These are phyloP conservation scores for Toxonevra muliebris DNA, from an alignment of 2,888 invertebrate genomes.

Conservation along the genomic window DNA sequence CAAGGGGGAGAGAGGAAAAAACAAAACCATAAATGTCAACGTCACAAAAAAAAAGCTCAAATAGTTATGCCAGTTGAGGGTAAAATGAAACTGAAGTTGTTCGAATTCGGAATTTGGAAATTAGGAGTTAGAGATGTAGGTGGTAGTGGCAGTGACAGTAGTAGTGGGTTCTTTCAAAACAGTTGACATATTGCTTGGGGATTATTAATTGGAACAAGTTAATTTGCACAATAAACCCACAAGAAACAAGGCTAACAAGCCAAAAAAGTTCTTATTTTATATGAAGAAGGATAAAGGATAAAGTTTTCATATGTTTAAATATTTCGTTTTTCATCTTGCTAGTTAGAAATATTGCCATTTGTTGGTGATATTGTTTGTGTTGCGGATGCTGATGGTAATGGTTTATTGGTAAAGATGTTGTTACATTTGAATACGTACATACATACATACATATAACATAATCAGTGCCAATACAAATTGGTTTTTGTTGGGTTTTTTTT, in stretches of 20 bases:
- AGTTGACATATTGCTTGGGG: slow-evolving; percentile 62
- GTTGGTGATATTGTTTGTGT: slow-evolving; percentile 5
- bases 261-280: slow-evolving; percentile 40
- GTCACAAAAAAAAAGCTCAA: slow-evolving; percentile 53
- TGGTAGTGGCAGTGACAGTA: too few species aligned
- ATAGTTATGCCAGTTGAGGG: slow-evolving; percentile 50
- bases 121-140: background rate
- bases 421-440: slow-evolving; percentile 1
- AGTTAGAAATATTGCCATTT: background rate
- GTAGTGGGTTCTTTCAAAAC: slow-evolving; percentile 34
- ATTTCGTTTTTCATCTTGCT: slow-evolving; percentile 6
- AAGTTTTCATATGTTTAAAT: slow-evolving; percentile 45
- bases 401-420: slow-evolving; percentile 10
- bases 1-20: background rate
- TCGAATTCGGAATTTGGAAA: too few species aligned
- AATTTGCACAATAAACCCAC: slow-evolving; percentile 55
- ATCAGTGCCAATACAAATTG: background rate
- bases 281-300: slow-evolving; percentile 40
- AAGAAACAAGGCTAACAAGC: slow-evolving; percentile 37
- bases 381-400: background rate
- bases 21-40: slow-evolving; percentile 60
- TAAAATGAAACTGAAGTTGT: background rate
- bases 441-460: background rate
- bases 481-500: background rate
- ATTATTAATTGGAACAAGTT: slow-evolving; percentile 64